Conservation (phyloP, 2,888 invertebrate species). For the Pseudanteris insignis region DNA sequence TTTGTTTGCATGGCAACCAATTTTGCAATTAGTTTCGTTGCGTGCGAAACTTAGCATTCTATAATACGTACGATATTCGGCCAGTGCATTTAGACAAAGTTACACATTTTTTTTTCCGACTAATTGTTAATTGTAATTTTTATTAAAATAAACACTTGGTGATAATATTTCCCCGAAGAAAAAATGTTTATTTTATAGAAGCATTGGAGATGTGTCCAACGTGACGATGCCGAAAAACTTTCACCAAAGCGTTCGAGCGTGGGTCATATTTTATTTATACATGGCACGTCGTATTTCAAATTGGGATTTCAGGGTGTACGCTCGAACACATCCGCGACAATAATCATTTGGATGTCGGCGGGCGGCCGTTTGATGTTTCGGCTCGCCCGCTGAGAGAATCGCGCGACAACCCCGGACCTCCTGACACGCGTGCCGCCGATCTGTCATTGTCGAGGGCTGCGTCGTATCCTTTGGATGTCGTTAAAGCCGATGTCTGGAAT, state of each 20-base stretch:
- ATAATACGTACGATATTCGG: too few relatives aligned
- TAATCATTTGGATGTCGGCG: slow-evolving; percentile 51
- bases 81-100: too few relatives aligned
- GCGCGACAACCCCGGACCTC: slow-evolving; percentile 55
- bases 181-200: too few relatives aligned
- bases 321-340: slow-evolving; percentile 45
- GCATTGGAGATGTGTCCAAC: too few relatives aligned
- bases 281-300: slow-evolving; percentile 33
- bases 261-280: slow-evolving; percentile 25
- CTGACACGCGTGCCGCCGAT: slow-evolving; percentile 47
- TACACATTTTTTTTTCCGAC: too few relatives aligned
- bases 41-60: too few relatives aligned
- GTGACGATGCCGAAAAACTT: slow-evolving; percentile 13
- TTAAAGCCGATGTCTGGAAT: not conserved
- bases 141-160: too few relatives aligned
- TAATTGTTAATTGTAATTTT: too few relatives aligned
- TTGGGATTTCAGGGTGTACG: slow-evolving; percentile 11
- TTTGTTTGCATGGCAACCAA: too few relatives aligned
- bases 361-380: slow-evolving; percentile 52
- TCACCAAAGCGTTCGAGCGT: slow-evolving; percentile 19
- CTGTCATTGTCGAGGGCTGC: slow-evolving; percentile 34
- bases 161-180: too few relatives aligned
- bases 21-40: too few relatives aligned
- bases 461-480: slow-evolving; percentile 8
- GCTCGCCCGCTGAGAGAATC: slow-evolving; percentile 53